These are phyloP conservation scores for Myiozetetes cayanensis DNA, from an alignment of 2,113 vertebrate species.

Conservation along the genomic window DNA sequence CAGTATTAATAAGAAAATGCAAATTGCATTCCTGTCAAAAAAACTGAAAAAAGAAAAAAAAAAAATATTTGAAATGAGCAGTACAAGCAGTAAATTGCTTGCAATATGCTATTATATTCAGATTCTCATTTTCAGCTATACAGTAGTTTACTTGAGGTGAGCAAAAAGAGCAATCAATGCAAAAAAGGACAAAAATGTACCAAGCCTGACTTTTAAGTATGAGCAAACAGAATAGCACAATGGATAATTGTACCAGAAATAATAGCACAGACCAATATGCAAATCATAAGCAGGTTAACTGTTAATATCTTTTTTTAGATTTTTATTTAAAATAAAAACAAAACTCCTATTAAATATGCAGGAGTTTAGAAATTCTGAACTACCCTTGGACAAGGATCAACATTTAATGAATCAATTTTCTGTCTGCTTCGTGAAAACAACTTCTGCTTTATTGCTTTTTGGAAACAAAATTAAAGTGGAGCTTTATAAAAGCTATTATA, in stretches of 20 bases:
- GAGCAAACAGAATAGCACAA: background rate
- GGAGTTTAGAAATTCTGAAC: conserved; percentile 52
- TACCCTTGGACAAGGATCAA: conserved; percentile 60
- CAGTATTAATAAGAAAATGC: conserved; percentile 59
- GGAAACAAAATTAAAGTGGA: conserved; percentile 60
- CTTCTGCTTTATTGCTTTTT: conserved; percentile 67
- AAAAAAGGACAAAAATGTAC: conserved; percentile 23
- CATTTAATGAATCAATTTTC: conserved; percentile 63
- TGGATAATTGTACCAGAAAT: conserved; percentile 1
- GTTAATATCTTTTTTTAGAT: conserved; percentile 24
- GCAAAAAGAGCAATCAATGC: background rate
- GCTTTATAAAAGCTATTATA: conserved; percentile 45
- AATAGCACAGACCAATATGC: background rate
- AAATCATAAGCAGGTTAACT: background rate
- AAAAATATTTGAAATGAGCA: conserved; percentile 13
- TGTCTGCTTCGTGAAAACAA: conserved; percentile 63
- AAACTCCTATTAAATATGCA: conserved; percentile 50
- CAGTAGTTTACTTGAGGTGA: conserved; percentile 24
- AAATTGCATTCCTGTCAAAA: conserved; percentile 55
- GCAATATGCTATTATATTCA: conserved; percentile 37
- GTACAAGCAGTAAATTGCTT: conserved; percentile 34
- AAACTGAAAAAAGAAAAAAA: background rate
- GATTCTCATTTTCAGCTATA: conserved; percentile 27
- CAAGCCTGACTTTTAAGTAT: conserved; percentile 4
- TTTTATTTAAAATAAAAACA: conserved; percentile 54